These are phyloP conservation scores for Acinonyx jubatus DNA, from an alignment of 2,113 vertebrate genomes.

Conservation along the genomic window DNA sequence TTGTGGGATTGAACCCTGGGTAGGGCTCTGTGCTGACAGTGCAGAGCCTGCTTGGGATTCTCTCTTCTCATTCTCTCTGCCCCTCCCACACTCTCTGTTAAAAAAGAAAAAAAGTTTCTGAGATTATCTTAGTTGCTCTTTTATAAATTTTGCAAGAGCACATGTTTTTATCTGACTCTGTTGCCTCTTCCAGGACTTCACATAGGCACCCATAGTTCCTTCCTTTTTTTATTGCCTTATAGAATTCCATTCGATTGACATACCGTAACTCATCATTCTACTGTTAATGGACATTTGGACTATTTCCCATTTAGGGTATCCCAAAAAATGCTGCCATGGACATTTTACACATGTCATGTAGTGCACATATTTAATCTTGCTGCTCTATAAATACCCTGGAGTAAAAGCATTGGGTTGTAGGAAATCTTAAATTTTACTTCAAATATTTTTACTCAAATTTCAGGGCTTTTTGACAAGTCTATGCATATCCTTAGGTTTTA, in stretches of 20 bases:
- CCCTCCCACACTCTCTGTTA: too few species aligned
- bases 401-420: neutral
- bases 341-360: neutral
- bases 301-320: neutral
- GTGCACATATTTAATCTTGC: neutral
- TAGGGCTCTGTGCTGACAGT: too few species aligned
- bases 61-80: too few species aligned
- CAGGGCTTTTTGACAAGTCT: neutral
- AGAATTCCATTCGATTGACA: neutral
- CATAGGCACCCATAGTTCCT: neutral
- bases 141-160: neutral
- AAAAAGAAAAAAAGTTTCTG: neutral
- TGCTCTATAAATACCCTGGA: neutral
- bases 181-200: neutral
- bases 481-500: neutral
- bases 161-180: neutral
- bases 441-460: neutral
- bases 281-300: neutral
- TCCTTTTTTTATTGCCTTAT: neutral
- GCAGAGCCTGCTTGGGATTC: too few species aligned
- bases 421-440: neutral
- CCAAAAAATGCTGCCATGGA: neutral
- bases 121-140: neutral
- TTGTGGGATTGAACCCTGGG: too few species aligned
- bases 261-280: fast-evolving